A percentile compares a stretch with the other conserved stretches of the same genome.
These are phyloP conservation scores for Osedax frankpressi DNA, from an alignment of 2,888 invertebrate genomes.

Conservation along the genomic window DNA sequence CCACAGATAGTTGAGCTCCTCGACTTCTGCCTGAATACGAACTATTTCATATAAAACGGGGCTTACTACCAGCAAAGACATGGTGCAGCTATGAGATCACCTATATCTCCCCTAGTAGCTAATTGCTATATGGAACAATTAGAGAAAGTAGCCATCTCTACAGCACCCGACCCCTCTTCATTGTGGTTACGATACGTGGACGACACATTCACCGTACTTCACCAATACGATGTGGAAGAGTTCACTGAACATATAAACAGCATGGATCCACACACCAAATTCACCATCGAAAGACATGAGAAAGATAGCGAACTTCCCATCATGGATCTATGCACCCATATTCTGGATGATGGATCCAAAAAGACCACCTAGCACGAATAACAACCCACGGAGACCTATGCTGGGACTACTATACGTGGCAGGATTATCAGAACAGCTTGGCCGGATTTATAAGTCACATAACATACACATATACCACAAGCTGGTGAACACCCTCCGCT, in stretches of 20 bases:
- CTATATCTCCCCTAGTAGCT: not conserved
- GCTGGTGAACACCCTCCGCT: not conserved
- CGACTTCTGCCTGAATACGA: conserved; percentile 4
- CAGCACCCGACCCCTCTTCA: not conserved
- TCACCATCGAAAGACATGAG: conserved; percentile 7
- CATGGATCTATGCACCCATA: not conserved
- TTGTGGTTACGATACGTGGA: not conserved
- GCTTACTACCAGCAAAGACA: not conserved
- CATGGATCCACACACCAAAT: conserved; percentile 6
- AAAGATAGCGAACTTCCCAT: not conserved
- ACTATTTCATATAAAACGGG: conserved; percentile 9
- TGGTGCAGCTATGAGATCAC: not conserved
- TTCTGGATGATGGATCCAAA: not conserved
- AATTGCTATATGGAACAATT: conserved; percentile 8
- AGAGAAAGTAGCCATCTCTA: conserved; percentile 4
- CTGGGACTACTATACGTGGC: conserved; percentile 6
- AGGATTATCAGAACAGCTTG: not conserved
- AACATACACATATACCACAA: conserved; percentile 1
- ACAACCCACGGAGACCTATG: not conserved
- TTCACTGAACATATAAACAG: conserved; percentile 7
- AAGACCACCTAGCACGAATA: not conserved
- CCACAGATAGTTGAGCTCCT: not conserved
- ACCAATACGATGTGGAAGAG: conserved; percentile 1
- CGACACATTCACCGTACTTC: not conserved
- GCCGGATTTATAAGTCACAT: not conserved